Conservation (phyloP, 2,888 invertebrate species). For the Tipula confusa region DNA sequence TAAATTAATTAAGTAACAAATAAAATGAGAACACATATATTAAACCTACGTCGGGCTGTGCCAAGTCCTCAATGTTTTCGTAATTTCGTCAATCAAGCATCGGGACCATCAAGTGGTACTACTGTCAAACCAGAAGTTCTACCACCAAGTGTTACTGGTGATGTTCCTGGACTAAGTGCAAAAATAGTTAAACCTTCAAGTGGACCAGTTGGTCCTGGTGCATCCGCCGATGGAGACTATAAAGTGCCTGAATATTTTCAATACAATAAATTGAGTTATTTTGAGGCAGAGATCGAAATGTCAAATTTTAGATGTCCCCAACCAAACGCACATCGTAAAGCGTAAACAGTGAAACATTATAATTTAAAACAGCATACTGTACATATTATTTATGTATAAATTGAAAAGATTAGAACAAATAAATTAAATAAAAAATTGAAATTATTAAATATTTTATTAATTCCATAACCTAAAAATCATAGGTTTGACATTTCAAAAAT, state of each 20-base stretch:
- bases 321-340: conserved; percentile 56
- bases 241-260: conserved; percentile 86
- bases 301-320: conserved; percentile 71
- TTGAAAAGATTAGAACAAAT: not conserved
- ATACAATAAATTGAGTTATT: conserved; percentile 70
- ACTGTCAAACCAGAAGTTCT: conserved; percentile 39
- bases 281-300: conserved; percentile 84
- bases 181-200: conserved; percentile 55
- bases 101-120: conserved; percentile 31
- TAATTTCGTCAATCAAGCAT: not conserved
- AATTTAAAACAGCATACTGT: not conserved
- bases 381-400: not conserved
- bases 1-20: not conserved
- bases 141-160: conserved; percentile 38
- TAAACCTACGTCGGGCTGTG: not conserved
- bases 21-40: not conserved
- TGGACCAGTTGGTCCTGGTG: conserved; percentile 54
- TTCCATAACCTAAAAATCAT: not conserved
- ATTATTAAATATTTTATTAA: not conserved
- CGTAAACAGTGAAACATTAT: not conserved
- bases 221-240: conserved; percentile 61
- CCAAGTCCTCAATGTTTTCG: not conserved
- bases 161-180: conserved; percentile 64
- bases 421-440: not conserved
- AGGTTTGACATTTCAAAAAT: not conserved